Conservation (phyloP, 1,140 invertebrate genomes). For the Maniola jurtina region DNA sequence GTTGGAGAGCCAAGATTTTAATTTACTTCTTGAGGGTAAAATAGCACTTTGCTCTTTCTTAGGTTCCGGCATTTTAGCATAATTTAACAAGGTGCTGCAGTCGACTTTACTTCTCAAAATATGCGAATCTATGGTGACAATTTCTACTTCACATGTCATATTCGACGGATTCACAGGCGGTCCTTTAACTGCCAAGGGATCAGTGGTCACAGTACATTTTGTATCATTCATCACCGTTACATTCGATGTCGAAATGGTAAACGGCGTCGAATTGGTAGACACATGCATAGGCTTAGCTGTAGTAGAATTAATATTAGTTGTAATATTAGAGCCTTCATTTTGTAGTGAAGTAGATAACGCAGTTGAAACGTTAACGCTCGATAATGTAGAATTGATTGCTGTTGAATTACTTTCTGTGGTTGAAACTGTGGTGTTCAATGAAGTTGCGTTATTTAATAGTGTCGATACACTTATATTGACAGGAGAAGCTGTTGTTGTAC, state of each 20-base stretch:
- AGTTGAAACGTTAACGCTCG: not conserved
- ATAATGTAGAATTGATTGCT: too few species aligned
- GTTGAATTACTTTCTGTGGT: too few species aligned
- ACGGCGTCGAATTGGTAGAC: too few species aligned
- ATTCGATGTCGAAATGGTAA: not conserved
- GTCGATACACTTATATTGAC: too few species aligned
- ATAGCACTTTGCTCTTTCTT: conserved; percentile 48
- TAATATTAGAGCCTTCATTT: conserved; percentile 1
- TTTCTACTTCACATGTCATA: conserved; percentile 60
- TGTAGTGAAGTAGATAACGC: not conserved
- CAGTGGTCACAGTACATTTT: conserved; percentile 29
- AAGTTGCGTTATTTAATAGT: too few species aligned
- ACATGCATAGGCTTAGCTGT: too few species aligned
- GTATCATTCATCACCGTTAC: conserved; percentile 27
- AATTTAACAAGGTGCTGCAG: conserved; percentile 53
- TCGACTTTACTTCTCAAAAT: conserved; percentile 48
- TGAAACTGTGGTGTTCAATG: too few species aligned
- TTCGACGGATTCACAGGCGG: conserved; percentile 40
- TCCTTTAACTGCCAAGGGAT: conserved; percentile 57
- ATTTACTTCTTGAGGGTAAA: conserved; percentile 48
- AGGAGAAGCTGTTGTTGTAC: too few species aligned
- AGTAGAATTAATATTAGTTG: not conserved
- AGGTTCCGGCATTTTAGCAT: conserved; percentile 60
- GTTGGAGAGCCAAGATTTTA: conserved; percentile 59
- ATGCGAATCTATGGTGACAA: conserved; percentile 45